phyloP scores from a whole-genome alignment of 2,113 vertebrate genomes.

The Syngnathoides biaculeatus region DNA sequence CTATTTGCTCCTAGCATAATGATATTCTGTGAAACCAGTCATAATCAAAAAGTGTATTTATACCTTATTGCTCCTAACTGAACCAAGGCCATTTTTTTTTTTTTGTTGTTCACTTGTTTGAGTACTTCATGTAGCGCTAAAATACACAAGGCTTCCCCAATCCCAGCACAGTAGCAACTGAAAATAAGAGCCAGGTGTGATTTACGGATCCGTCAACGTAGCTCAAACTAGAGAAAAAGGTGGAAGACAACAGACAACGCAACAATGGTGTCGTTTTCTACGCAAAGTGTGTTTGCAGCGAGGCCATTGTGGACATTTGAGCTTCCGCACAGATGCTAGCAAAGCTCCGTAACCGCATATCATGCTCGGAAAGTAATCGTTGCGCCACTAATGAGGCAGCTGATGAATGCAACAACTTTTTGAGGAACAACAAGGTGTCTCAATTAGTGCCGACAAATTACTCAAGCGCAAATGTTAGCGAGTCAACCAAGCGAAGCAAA shows the following conservation, averaged over 20 bases:
- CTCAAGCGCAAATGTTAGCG: slow-evolving; percentile 40
- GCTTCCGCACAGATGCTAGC: slow-evolving; percentile 20
- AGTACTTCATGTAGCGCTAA: too few relatives aligned
- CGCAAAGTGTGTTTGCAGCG: neutral
- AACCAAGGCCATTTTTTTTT: too few relatives aligned
- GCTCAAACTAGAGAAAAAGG: too few relatives aligned
- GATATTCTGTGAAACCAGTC: too few relatives aligned
- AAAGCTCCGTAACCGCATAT: slow-evolving; percentile 33
- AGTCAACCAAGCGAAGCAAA: slow-evolving; percentile 42
- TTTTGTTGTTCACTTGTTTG: too few relatives aligned
- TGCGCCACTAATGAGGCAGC: slow-evolving; percentile 38
- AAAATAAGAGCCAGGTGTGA: too few relatives aligned
- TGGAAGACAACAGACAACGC: too few relatives aligned
- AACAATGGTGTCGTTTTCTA: too few relatives aligned
- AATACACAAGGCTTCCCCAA: too few relatives aligned
- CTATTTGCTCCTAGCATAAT: neutral
- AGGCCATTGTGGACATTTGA: slow-evolving; percentile 6
- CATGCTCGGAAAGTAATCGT: slow-evolving; percentile 31
- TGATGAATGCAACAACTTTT: slow-evolving; percentile 48
- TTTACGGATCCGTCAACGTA: too few relatives aligned
- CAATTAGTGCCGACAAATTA: slow-evolving; percentile 40
- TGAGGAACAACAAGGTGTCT: slow-evolving; percentile 40
- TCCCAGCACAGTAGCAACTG: too few relatives aligned
- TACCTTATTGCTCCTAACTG: too few relatives aligned
- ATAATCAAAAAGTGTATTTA: neutral